These are phyloP conservation scores for Aplidium turbinatum DNA, from an alignment of 23 tunicate genomes.

Conservation along the genomic window DNA sequence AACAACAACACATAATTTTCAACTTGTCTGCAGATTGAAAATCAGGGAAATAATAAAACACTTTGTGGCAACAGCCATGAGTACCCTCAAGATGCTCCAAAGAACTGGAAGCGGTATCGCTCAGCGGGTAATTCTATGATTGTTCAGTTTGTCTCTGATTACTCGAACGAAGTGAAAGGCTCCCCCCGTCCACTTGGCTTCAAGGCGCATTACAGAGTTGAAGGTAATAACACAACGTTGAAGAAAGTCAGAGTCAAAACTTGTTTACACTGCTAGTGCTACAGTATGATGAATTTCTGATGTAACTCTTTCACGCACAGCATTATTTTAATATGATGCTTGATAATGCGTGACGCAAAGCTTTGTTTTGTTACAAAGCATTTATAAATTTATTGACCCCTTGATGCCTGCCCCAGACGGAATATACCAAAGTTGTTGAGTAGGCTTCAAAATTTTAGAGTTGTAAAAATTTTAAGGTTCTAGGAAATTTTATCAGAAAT, in stretches of 20 bases:
- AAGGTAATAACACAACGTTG: conserved; percentile 34
- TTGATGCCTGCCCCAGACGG: too few species aligned
- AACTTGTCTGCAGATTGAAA: conserved; percentile 18
- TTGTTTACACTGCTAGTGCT: background rate
- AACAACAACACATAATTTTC: too few species aligned
- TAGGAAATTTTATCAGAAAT: too few species aligned
- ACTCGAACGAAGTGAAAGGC: conserved; percentile 80
- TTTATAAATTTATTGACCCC: too few species aligned
- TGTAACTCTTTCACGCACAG: background rate
- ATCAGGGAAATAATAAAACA: conserved; percentile 3
- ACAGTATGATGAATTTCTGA: background rate
- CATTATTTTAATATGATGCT: background rate
- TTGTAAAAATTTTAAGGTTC: too few species aligned
- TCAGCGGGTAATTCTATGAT: conserved; percentile 42
- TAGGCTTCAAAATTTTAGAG: too few species aligned
- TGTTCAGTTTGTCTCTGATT: conserved; percentile 64
- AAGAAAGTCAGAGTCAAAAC: too few species aligned
- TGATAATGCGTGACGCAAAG: background rate
- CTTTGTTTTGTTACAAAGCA: background rate
- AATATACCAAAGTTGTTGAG: too few species aligned
- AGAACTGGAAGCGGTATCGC: conserved; percentile 1
- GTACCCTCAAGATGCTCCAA: conserved; percentile 29
- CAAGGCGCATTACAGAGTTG: conserved; percentile 45
- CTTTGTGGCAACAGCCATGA: conserved; percentile 21
- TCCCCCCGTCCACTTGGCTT: conserved; percentile 65